Evolutionary conservation across 2,888 invertebrate genomes (phyloP).

Genomic region (Oligia latruncula): DNA sequence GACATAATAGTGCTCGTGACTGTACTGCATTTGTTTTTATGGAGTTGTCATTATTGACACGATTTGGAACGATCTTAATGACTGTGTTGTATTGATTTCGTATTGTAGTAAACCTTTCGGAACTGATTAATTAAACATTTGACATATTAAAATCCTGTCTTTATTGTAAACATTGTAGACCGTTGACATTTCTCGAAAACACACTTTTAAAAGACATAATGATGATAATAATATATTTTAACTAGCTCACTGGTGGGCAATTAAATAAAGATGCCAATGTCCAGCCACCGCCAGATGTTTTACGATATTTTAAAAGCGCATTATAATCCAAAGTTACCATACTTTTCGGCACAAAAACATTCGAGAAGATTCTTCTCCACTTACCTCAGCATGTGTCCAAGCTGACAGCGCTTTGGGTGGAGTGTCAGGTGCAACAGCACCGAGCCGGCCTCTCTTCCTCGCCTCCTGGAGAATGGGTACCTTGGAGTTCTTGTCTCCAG

Average conservation of each 20-base stretch:
- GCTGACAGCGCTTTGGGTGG: conserved; percentile 94
- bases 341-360: not conserved
- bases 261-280: not conserved
- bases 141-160: no score
- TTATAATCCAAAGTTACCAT: conserved; percentile 7
- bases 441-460: conserved; percentile 89
- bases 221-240: not conserved
- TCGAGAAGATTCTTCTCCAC: not conserved
- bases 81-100: not conserved
- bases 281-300: not conserved
- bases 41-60: not conserved
- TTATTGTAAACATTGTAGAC: no score
- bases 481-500: conserved; percentile 94
- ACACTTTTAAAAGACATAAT: not conserved
- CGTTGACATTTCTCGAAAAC: no score
- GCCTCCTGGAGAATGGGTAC: conserved; percentile 94
- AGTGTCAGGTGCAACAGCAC: conserved; percentile 93
- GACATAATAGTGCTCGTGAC: no score
- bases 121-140: not conserved
- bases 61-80: not conserved
- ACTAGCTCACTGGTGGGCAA: not conserved
- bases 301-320: not conserved
- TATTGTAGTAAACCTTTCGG: not conserved
- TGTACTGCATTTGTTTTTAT: not conserved
- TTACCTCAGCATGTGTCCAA: conserved; percentile 90